Percentiles rank a stretch among this genome's conserved stretches.
phyloP scores from a whole-genome alignment of 2,888 invertebrate species.

The Dicycla oo region DNA sequence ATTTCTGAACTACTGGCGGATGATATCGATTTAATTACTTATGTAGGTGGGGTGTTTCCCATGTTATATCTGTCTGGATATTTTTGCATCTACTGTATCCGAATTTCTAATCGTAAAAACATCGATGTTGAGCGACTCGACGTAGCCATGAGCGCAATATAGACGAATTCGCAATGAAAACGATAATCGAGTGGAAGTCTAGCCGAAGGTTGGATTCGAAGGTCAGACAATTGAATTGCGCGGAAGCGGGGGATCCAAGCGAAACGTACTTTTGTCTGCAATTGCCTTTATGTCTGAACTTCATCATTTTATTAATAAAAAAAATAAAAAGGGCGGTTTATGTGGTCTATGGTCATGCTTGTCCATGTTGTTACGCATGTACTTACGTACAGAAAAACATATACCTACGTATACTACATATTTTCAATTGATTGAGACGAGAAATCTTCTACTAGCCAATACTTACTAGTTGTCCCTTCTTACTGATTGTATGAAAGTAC shows the following conservation, averaged over 20 bases:
- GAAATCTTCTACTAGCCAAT: too few relatives aligned
- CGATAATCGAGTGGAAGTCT: slow-evolving; percentile 53
- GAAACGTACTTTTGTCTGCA: slow-evolving; percentile 44
- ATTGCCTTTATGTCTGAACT: slow-evolving; percentile 25
- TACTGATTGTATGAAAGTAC: background rate
- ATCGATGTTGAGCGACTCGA: slow-evolving; percentile 19
- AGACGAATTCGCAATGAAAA: slow-evolving; percentile 53
- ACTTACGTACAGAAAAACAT: background rate
- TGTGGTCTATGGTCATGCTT: background rate
- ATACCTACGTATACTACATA: too few relatives aligned
- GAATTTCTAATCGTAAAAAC: slow-evolving; percentile 15
- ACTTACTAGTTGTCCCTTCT: too few relatives aligned
- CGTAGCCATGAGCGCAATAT: slow-evolving; percentile 38
- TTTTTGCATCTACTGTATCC: slow-evolving; percentile 13
- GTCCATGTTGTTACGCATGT: background rate
- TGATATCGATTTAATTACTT: slow-evolving; percentile 19
- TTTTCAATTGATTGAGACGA: too few relatives aligned
- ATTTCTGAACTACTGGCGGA: slow-evolving; percentile 10
- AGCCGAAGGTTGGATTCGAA: slow-evolving; percentile 57
- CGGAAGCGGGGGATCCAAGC: slow-evolving; percentile 53
- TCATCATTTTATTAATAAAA: slow-evolving; percentile 9
- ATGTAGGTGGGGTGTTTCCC: slow-evolving; percentile 23
- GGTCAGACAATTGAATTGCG: slow-evolving; percentile 57
- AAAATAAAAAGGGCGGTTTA: background rate
- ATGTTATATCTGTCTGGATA: slow-evolving; percentile 21